Evolutionary conservation across 92 coral and sea anemone genomes (phyloP), one percentile per base, ranked within the genome.

Genomic region (Heteractis magnifica): DNA sequence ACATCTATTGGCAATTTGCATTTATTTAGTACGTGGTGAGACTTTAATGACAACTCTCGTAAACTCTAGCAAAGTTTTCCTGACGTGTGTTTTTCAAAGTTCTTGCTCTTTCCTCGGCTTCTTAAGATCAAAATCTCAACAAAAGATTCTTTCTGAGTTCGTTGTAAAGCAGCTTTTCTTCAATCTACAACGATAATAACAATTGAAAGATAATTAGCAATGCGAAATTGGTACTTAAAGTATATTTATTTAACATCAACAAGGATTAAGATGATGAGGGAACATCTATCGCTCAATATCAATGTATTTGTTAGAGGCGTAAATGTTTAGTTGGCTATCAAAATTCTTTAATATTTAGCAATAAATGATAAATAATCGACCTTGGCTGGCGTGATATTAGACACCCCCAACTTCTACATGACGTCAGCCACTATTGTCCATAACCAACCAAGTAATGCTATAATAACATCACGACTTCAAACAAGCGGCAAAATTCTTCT

Each of bases 1-100:
- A 71, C 73, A 75, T 81, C 7, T 81, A 81, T 81, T 20, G 62
- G 77, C 20, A 52, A 81, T 81, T 70, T 81, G 82, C 73, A 78
- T 78, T 55, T 14, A 77, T 23, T 77, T n/a, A 12, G 75, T 41
- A 13, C 49, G n/a, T 6, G 65, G 15, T 77, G 64, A 9, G 8
- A 9, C 20, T 20, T 18, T 9, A 18, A 62, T n/a, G 16, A n/a
- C 44, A 76, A 50, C 52, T 76, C 56, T 51, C 56, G 56, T 10
- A 14, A 76, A 76, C 79, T 19, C 64, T 55, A 20, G 80, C 14
- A 77, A 19, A 49, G 12, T 8, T 10, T 53, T 18, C n/a, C 51
- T n/a, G 51, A 2, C 23, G 16, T 51, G 13, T 53, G 44, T 34
- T 34, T 12, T 53, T 8, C 6, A 7, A 13, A 23, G 10, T 68